Base-by-base conservation (phyloP, 2,113 vertebrate species). In the Himantopus leucocephalus region DNA sequence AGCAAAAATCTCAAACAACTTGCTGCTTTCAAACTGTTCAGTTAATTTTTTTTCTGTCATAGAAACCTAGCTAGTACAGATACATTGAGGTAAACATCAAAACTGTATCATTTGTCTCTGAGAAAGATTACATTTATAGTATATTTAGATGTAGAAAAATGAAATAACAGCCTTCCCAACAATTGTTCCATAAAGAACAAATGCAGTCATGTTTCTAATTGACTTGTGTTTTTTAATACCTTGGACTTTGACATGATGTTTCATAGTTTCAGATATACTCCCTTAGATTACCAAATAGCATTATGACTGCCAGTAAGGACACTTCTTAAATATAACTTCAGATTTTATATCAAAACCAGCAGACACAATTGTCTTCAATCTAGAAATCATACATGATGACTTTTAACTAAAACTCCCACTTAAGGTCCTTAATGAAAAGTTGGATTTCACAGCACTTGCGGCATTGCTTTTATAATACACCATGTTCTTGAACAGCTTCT, bases 401-500 rank as follows among this genome's bases (percentile, higher is more conserved):
- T 91, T 91, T 85, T 94, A 93, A 92, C 67, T 94, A 80, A 96
- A 94, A 95, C 62, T 60, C 17, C 30, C 45, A 48, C 48, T 68
- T n/a, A 80, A 95, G 89, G 37, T 30, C 39, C 64, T 92, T 91
- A 95, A 83, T 52, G 59, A 97, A 85, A 94, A 95, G 4, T 81
- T 96, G 74, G 32, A 70, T 97, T 96, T 85, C 56, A 73, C 32
- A 93, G 94, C 84, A 81, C 80, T 96, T 73, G 58, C 1, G 1
- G 75, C 62, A 95, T 67, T 96, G 34, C 47, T 94, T 95, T 97
- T 88, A 27, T 72, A 93, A 97, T 79, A 94, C 78, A 94, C 19
- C 55, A 76, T 94, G 96, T 97, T 97, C 94, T 90, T 84, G 43
- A 96, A 90, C 71, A 76, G 41, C 23, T 90, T 96, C 89, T 95